Base-by-base conservation (phyloP, 2,113 vertebrate genomes). In the Nesoenas mayeri region DNA sequence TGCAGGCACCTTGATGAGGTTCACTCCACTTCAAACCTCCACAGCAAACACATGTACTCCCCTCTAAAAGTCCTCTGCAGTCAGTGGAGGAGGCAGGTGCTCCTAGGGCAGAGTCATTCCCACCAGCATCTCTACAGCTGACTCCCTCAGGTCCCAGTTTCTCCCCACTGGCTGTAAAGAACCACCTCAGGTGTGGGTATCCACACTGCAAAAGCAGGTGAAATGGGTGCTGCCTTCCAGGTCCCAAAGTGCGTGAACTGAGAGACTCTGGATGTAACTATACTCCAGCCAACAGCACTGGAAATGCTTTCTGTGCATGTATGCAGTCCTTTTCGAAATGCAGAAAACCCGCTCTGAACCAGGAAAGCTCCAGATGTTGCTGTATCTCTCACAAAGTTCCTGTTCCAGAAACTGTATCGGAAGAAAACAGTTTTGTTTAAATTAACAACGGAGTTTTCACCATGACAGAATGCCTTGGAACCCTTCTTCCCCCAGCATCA, bases 111-210 rank as follows among this genome's bases (percentile, higher is more conserved):
- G 0, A 0, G 12, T 29, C 73, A 61, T 36, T 53, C 31, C 71
- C 53, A 69, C 8, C 64, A 65, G 58, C 71, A 75, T 38, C 42
- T 67, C 19, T 26, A 24, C 26, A 38, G 40, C 28, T 34, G 58
- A 44, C 21, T 40, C 38, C 0, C 0, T 21, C 5, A 0, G 26
- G 34, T 54, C 28, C 54, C 42, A 0, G 0, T 79, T 92, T 83
- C 61, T 90, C 29, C 44, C 50, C 42, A 31, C 5, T n/a, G 67
- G 31, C 50, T 3, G 0, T 8, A 70, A 58, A 48, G 79, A 83
- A 42, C 44, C 34, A 2, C 1, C 19, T 57, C 50, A 65, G 50
- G 25, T 47, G n/a, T 25, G 56, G 47, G 14, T 12, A 51, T 29
- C 58, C 26, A 18, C 0, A 2, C 57, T 77, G 22, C 31, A 61